A percentile compares a stretch with the other conserved stretches of the same genome.
Conservation (phyloP, 2,888 invertebrate species). For the Meghimatium bilineatum region DNA sequence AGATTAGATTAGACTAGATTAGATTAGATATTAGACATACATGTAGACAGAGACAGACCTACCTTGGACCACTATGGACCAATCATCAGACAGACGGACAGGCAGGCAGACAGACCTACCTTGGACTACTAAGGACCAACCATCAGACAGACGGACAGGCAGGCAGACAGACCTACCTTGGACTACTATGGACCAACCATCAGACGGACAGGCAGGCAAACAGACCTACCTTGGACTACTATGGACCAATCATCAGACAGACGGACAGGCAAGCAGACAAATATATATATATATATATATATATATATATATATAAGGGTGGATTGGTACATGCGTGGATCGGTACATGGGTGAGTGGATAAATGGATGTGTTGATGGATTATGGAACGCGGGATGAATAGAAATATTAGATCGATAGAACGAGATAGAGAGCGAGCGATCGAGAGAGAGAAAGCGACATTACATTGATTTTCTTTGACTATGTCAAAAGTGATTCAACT, state of each 20-base stretch:
- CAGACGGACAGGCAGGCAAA: constrained; percentile 14
- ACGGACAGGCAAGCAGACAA: too few species aligned
- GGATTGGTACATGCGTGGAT: constrained; percentile 22
- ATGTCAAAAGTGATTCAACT: too few species aligned
- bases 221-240: neutral
- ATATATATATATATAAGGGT: constrained; percentile 29
- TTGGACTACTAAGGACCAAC: neutral
- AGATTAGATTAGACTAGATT: too few species aligned
- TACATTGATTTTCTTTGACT: too few species aligned
- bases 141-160: neutral
- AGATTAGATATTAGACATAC: neutral
- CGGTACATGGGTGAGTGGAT: constrained; percentile 3
- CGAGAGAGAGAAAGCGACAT: too few species aligned
- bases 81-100: neutral
- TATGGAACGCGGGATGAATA: too few species aligned
- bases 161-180: too few species aligned
- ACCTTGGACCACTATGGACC: neutral
- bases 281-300: constrained; percentile 10
- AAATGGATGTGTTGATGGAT: neutral
- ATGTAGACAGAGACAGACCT: neutral
- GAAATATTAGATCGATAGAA: too few species aligned
- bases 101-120: neutral
- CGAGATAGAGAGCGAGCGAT: too few species aligned
- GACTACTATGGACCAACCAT: neutral
- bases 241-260: neutral